Base-by-base conservation (phyloP, 2,888 invertebrate species). In the Onthophagus sagittarius region DNA sequence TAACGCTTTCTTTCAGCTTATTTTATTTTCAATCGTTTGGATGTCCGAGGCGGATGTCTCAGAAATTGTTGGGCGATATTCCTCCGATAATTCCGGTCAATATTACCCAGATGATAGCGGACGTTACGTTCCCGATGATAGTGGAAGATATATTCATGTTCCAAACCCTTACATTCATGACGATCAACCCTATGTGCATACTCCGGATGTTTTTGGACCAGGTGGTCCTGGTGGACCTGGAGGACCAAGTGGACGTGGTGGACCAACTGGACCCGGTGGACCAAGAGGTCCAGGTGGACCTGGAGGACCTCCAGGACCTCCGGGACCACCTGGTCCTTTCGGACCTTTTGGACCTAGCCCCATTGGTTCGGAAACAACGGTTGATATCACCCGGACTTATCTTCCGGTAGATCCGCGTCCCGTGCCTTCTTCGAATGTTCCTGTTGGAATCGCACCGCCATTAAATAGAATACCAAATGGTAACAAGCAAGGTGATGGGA, bases 1-100 rank as follows among this genome's bases (percentile, higher is more conserved):
- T 23, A 53, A 13, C 0, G 9, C 6, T 11, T n/a, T 65, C n/a
- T 73, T 73, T 13, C 63, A 73, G 73, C 71, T 73, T 15, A 67
- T 71, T 15, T 9, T 73, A 14, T 65, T 67, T 11, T 62, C 71
- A 11, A 62, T 63, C 3, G 11, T 73, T 7, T 65, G 32, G 65
- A 67, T 71, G 32, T 33, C 33, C 15, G 65, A 69, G 6, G 73
- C 73, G n/a, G 73, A 73, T n/a, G 67, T 73, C 53, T 53, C 53
- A 5, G 73, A 73, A 33, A 65, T 73, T 11, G 32, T 73, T 23
- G 90, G 90, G 0, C 88, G 87, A 80, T 90, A 90, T 77, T 76
- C 85, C 15, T 88, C 87, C 0, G 86, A 88, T 0, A 85, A 88
- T 63, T 88, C 88, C 75, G 89, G 89, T 7, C 86, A 83, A 78